Conservation (phyloP, 2,797 vertebrate species). For the Bucorvus abyssinicus region DNA sequence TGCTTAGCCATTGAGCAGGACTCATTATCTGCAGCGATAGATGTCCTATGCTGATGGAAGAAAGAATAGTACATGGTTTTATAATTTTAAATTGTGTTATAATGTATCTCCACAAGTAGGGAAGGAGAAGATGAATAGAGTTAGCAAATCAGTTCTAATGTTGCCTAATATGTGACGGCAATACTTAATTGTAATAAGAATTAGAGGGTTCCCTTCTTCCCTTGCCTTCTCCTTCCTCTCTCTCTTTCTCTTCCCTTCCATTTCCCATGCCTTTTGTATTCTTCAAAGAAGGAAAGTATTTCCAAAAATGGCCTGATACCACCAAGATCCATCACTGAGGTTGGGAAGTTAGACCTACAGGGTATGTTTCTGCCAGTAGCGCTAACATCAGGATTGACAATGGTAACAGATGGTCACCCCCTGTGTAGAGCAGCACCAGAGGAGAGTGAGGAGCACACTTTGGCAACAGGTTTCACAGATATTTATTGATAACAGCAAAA, state of each 20-base stretch:
- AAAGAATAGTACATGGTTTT: background rate
- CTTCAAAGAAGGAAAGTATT: background rate
- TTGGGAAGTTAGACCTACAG: background rate
- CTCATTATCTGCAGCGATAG: background rate
- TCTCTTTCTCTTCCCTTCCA: background rate
- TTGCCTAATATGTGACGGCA: background rate
- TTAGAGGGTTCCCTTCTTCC: background rate
- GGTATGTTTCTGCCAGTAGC: background rate
- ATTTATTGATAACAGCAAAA: constrained; percentile 9
- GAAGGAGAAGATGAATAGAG: background rate
- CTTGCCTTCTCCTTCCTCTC: background rate
- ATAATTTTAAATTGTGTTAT: background rate
- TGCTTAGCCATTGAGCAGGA: background rate
- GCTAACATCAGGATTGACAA: background rate
- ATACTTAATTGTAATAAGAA: background rate
- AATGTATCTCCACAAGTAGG: background rate
- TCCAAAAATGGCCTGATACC: background rate
- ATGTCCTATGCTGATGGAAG: background rate
- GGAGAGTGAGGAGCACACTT: background rate
- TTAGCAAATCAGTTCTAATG: background rate
- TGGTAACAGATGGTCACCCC: background rate
- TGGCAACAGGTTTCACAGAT: constrained; percentile 30
- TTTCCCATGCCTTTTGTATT: background rate
- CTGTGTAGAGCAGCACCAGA: background rate
- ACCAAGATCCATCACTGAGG: background rate